Evolutionary conservation across 2,113 vertebrate genomes (phyloP).

Genomic region (Setophaga petechia): DNA sequence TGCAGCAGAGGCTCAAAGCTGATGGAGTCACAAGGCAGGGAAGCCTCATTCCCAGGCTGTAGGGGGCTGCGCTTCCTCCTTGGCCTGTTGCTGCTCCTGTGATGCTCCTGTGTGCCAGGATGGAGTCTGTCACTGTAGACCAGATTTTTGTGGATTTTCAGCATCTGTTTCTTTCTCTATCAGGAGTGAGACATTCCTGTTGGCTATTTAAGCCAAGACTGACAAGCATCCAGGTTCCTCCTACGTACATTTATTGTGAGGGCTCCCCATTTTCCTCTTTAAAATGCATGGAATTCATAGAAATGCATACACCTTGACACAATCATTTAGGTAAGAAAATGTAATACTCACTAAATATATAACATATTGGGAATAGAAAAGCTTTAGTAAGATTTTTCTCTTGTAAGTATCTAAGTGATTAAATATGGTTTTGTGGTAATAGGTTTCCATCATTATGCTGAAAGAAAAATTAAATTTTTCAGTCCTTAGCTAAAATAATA

Average conservation of each 20-base stretch:
- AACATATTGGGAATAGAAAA: not conserved
- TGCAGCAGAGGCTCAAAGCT: not conserved
- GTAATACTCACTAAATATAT: not conserved
- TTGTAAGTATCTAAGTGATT: not conserved
- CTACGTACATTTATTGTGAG: accelerated
- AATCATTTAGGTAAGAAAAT: not conserved
- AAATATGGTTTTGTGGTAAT: not conserved
- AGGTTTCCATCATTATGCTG: not conserved
- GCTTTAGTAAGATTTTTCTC: not conserved
- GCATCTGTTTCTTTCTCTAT: not conserved
- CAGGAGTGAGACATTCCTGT: not conserved
- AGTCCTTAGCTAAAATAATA: not conserved
- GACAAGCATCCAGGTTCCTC: not conserved
- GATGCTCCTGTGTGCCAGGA: not conserved
- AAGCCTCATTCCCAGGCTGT: not conserved
- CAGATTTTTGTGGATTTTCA: not conserved
- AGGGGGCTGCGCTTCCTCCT: not conserved
- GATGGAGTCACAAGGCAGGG: not conserved
- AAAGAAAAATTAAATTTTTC: not conserved
- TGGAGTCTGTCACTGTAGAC: not conserved
- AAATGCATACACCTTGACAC: not conserved
- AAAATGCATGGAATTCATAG: not conserved
- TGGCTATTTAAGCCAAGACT: not conserved
- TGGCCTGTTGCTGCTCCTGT: not conserved
- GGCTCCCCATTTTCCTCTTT: not conserved